Conservation (phyloP, 2,888 invertebrate species). For the Argyra leucocephala region DNA sequence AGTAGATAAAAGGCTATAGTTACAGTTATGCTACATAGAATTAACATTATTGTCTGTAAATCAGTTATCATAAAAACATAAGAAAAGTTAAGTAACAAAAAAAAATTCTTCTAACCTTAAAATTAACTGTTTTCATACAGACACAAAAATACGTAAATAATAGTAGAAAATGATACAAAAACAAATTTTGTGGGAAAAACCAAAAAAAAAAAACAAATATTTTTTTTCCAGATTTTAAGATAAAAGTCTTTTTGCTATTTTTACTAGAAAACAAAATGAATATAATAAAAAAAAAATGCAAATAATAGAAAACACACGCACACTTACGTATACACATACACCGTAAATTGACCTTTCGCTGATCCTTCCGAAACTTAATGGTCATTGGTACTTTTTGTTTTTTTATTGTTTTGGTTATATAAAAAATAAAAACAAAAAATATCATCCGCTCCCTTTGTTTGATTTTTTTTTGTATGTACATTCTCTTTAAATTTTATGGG, state of each 20-base stretch:
- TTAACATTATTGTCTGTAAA: background rate
- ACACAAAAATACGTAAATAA: no score
- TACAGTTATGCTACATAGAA: no score
- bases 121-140: no score
- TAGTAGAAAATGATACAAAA: no score
- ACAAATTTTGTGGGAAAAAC: no score
- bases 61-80: background rate
- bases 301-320: background rate
- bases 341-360: background rate
- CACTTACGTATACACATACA: no score
- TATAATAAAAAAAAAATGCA: background rate
- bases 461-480: no score
- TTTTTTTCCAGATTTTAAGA: background rate
- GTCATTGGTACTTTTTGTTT: background rate
- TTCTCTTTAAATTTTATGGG: background rate
- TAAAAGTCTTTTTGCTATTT: background rate
- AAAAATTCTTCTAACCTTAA: no score
- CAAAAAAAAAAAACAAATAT: background rate
- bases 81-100: background rate
- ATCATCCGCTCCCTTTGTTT: no score
- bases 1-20: no score
- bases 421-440: no score
- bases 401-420: background rate
- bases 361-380: background rate
- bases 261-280: background rate